Evolutionary conservation across 2,888 invertebrate species (phyloP).

Genomic region (Lobophora halterata): DNA sequence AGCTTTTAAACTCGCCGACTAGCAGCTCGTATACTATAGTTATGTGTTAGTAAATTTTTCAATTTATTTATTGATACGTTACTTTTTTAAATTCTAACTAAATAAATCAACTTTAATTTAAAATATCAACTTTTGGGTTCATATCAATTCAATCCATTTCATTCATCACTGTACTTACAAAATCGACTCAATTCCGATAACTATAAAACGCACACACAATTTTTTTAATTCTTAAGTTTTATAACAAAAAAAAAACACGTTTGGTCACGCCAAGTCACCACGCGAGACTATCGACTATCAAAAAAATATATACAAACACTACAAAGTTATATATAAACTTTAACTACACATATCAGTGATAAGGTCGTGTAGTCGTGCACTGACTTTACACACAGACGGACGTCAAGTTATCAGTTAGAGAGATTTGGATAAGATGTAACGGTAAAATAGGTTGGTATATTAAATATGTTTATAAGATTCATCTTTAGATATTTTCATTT

Average conservation of each 20-base stretch:
- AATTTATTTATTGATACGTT: too few species aligned
- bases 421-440: conserved; percentile 11
- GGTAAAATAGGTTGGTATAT: background rate
- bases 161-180: conserved; percentile 25
- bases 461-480: too few species aligned
- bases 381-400: conserved; percentile 5
- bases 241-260: conserved; percentile 36
- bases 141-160: too few species aligned
- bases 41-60: background rate
- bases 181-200: conserved; percentile 26
- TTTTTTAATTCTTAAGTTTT: background rate
- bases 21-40: background rate
- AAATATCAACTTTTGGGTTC: too few species aligned
- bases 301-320: conserved; percentile 62
- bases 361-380: conserved; percentile 10
- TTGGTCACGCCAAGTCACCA: conserved; percentile 46
- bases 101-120: too few species aligned
- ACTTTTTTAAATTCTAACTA: too few species aligned
- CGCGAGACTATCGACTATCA: conserved; percentile 55
- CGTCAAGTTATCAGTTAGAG: conserved; percentile 16
- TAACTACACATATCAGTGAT: conserved; percentile 4
- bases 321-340: conserved; percentile 27
- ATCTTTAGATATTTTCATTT: too few species aligned
- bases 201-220: conserved; percentile 20
- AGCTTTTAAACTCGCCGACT: too few species aligned